A percentile compares a stretch with the other conserved stretches of the same genome.
Conservation (phyloP, 2,113 vertebrate species). For the Drymodes brunneopygia region DNA sequence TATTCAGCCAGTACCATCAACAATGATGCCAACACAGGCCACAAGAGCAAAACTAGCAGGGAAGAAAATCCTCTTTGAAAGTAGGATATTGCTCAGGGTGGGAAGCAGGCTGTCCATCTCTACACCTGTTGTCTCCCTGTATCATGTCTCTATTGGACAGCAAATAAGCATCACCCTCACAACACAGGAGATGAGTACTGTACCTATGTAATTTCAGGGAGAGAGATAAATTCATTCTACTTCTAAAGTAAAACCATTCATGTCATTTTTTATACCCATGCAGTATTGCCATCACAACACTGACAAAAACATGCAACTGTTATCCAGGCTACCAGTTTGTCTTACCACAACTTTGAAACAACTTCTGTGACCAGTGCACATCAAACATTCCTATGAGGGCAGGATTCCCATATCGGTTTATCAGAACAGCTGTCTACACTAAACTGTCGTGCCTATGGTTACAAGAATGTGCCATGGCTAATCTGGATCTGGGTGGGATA, state of each 20-base stretch:
- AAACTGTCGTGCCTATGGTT: neutral
- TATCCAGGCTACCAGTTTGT: neutral
- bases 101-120: neutral
- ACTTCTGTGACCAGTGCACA: constrained; percentile 14
- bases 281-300: neutral
- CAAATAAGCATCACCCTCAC: neutral
- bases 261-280: neutral
- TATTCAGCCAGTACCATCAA: neutral
- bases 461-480: constrained; percentile 51
- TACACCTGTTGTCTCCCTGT: neutral
- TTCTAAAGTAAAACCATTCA: neutral
- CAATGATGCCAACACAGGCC: neutral
- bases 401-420: constrained; percentile 17
- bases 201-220: neutral
- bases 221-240: neutral
- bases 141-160: neutral
- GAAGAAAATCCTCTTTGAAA: neutral
- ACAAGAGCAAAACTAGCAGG: neutral
- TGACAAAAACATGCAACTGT: neutral
- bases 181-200: neutral
- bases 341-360: neutral
- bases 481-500: constrained; percentile 33
- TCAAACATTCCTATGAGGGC: constrained; percentile 17
- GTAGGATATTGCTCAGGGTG: neutral
- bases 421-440: constrained; percentile 38